phyloP scores from a whole-genome alignment of 2,797 vertebrate genomes.

The Carapus acus region DNA sequence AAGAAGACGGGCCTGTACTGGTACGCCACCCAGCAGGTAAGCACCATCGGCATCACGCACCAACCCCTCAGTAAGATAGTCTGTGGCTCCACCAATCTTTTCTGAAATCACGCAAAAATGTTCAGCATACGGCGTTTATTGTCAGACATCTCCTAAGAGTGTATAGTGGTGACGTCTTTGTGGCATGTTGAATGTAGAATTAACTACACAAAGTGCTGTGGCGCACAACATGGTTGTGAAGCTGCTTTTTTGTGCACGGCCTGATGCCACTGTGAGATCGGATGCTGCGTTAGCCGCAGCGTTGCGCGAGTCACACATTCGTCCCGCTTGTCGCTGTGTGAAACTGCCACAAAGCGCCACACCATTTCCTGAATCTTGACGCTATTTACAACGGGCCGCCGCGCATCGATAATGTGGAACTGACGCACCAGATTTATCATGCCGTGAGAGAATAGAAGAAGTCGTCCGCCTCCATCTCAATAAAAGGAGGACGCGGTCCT shows the following conservation, averaged over 20 bases:
- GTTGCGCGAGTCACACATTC: conserved; percentile 38
- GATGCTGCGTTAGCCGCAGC: background rate
- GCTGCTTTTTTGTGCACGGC: too few relatives aligned
- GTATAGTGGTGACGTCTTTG: too few relatives aligned
- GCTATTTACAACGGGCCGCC: conserved; percentile 11
- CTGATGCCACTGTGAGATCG: too few relatives aligned
- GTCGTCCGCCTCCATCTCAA: background rate
- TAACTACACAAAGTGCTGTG: too few relatives aligned
- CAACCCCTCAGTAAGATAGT: too few relatives aligned
- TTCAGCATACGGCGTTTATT: too few relatives aligned
- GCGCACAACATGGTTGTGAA: too few relatives aligned
- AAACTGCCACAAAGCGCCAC: conserved; percentile 4
- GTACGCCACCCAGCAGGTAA: conserved; percentile 90
- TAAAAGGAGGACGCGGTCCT: conserved; percentile 53
- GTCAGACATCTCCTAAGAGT: too few relatives aligned
- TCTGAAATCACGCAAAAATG: too few relatives aligned
- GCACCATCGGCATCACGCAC: too few relatives aligned
- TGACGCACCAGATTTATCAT: background rate
- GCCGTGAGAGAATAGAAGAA: conserved; percentile 24
- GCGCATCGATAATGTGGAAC: background rate
- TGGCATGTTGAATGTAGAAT: too few relatives aligned
- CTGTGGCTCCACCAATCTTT: too few relatives aligned
- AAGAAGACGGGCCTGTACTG: conserved; percentile 92
- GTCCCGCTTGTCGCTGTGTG: conserved; percentile 2
- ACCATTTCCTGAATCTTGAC: conserved; percentile 26